Evolutionary conservation across 2,113 vertebrate species (phyloP), one percentile per base, ranked within the genome.

Genomic region (Azemiops feae): DNA sequence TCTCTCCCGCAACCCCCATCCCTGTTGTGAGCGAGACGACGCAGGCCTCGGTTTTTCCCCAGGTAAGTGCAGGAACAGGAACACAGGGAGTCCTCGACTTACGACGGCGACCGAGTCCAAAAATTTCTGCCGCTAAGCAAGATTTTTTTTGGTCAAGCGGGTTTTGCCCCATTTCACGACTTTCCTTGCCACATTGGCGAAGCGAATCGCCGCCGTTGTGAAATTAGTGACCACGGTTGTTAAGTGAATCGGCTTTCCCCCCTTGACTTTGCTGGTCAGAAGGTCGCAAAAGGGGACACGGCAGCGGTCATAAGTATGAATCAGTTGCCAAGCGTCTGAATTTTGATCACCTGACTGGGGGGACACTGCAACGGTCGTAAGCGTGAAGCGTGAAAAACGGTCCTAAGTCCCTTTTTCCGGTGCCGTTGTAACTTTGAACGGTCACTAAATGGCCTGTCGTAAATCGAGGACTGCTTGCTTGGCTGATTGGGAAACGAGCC

Each of bases 21-120:
- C 97, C 98, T 50, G 96, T 95, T 91, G 97, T 98, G 93, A 96
- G 98, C 9, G 98, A 99, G 96, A 98, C 97, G 53, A 96, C 98
- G 9, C 98, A 98, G 64, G 98, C 98, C 0, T 97, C 98, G 0
- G 98, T 99, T 91, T 99, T 98, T 89, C 98, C 98, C 47, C 97
- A 97, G 87, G 98, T 96, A 52, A 97, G 97, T 81, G 27, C 11
- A n/a, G 3, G 2, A 18, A 22, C 34, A 14, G 9, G 25, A 34
- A 52, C 2, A n/a, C 27, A 50, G 25, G 47, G 1, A 50, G 47
- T 50, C 47, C 47, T 25, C 5, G 27, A n/a, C 1, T 5, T 34
- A 16, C 5, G 5, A 1, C 64, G 0, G 5, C 0, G 1, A 69
- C 5, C 3, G 30, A 69, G 60, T 1, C 30, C 64, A 30, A 34